Evolutionary conservation across 1,140 invertebrate genomes (phyloP), one percentile per base, ranked within the genome.

Genomic region (Drosophila repleta): DNA sequence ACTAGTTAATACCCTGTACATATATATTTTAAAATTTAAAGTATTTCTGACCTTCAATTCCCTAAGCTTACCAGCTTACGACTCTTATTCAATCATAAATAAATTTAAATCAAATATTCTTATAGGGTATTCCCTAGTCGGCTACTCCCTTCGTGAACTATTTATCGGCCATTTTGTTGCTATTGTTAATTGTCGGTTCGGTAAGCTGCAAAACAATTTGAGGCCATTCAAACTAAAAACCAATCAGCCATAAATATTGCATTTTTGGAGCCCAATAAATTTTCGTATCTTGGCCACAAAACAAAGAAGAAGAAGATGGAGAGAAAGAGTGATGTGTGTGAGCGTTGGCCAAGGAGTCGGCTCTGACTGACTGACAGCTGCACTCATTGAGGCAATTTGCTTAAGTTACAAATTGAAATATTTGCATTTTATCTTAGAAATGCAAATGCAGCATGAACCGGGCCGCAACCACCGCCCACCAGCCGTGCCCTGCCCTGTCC

Each of bases 361-460:
- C 24, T 45, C 11, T 17, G 10, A 18, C 67, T 88, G 82, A 87
- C 85, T 85, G 85, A 90, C 85, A 90, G 85, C 85, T 85, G 77
- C 78, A 90, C 85, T 90, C 85, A 90, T 84, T 90, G 81, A 82
- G 73, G 85, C 85, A 90, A 90, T 90, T 90, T 90, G 80, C 85
- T 85, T 90, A 90, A 90, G 85, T 90, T 90, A 90, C 85, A 90
- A 90, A 90, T 90, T 90, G 85, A 90, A 90, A 90, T 90, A 90
- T 90, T 90, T 90, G 85, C 85, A 90, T 90, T 90, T 90, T 90
- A 90, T 90, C 85, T 90, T 85, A 84, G 85, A 84, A 89, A 89
- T 90, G 79, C 80, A 85, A 90, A 89, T 84, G 68, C 55, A 26
- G 46, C 61, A 65, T 35, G 32, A n/a, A 32, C 41, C 58, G 8